These are phyloP conservation scores for Salarias fasciatus DNA, from an alignment of 2,797 vertebrate genomes.

Conservation along the genomic window DNA sequence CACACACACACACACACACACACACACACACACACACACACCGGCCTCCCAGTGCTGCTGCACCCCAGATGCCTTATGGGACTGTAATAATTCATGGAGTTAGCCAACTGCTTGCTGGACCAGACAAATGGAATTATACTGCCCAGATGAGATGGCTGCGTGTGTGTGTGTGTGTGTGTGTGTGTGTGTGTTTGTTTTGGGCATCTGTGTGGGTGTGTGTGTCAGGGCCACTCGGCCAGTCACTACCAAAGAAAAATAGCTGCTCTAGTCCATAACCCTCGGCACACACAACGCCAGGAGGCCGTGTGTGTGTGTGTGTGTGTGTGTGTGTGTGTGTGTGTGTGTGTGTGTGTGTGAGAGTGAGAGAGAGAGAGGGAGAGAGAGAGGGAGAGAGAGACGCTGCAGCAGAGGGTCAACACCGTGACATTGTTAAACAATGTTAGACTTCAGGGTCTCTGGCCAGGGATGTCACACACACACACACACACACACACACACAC, in stretches of 20 bases:
- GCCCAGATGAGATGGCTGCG: constrained; percentile 78
- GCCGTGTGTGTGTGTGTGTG: constrained; percentile 13
- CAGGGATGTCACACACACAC: constrained; percentile 55
- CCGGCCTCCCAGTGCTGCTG: constrained; percentile 63
- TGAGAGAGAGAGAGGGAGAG: constrained; percentile 9
- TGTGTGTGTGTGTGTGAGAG: constrained; percentile 5
- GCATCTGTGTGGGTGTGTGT: constrained; percentile 46
- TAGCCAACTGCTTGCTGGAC: constrained; percentile 84
- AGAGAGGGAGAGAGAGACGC: constrained; percentile 11
- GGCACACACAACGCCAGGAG: constrained; percentile 36
- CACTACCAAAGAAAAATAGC: constrained; percentile 61
- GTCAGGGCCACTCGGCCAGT: constrained; percentile 56
- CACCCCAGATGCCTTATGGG: constrained; percentile 83
- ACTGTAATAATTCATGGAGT: constrained; percentile 92
- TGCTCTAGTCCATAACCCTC: constrained; percentile 55
- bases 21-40: constrained; percentile 49
- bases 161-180: constrained; percentile 57
- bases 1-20: constrained; percentile 1
- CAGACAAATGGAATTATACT: constrained; percentile 83
- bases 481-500: too few species aligned
- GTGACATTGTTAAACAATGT: constrained; percentile 73
- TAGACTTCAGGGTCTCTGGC: constrained; percentile 66
- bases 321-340: constrained; percentile 12
- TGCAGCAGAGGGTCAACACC: constrained; percentile 55
- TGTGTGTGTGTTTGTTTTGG: constrained; percentile 28